Conservation (phyloP, 2,113 vertebrate species). For the Todiramphus chloris region DNA sequence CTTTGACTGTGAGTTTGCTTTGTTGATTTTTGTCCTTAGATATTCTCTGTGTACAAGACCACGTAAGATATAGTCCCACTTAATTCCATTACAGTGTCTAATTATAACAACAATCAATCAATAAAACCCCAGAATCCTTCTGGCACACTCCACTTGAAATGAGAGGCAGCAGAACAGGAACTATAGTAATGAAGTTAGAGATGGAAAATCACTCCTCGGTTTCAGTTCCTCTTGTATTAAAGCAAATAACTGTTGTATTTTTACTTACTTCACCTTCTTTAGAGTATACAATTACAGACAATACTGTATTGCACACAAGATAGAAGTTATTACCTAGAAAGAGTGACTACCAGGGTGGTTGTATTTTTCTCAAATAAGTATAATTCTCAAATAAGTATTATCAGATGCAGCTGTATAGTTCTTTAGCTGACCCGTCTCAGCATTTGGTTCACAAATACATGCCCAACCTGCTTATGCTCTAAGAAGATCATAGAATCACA, state of each 20-base stretch:
- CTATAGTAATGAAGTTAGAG: neutral
- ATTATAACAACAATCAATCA: neutral
- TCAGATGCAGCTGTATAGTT: neutral
- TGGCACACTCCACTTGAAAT: neutral
- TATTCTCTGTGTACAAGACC: neutral
- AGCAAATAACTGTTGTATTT: neutral
- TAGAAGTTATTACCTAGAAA: neutral
- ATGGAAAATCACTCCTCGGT: neutral
- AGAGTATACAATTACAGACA: neutral
- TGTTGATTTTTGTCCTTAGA: neutral
- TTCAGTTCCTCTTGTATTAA: neutral
- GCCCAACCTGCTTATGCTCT: neutral
- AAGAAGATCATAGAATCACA: too few relatives aligned
- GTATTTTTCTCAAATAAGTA: neutral
- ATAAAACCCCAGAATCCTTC: neutral
- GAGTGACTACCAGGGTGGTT: neutral
- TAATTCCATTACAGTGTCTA: neutral
- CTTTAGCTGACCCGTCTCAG: neutral
- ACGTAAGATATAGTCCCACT: neutral
- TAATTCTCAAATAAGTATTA: neutral
- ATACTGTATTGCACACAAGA: neutral
- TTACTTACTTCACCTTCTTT: neutral
- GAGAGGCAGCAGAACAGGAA: neutral
- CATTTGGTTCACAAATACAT: neutral
- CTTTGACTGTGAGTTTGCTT: neutral